These are phyloP conservation scores for Dromococcyx pavoninus DNA, from an alignment of 2,797 vertebrate genomes.

Conservation along the genomic window DNA sequence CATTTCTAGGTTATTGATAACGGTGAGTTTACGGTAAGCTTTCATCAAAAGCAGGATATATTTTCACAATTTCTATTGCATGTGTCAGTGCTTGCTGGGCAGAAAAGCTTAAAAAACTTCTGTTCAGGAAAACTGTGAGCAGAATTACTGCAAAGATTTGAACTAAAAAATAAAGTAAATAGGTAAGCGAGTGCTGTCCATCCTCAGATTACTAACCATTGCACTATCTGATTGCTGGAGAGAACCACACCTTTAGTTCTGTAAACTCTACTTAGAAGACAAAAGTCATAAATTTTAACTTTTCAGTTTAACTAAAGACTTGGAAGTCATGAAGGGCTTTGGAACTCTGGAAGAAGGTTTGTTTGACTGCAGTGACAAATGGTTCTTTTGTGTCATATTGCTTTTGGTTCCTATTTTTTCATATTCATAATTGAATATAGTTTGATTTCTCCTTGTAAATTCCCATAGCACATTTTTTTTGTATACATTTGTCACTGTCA, in stretches of 20 bases:
- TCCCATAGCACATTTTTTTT: background rate
- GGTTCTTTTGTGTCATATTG: background rate
- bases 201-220: background rate
- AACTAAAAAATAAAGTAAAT: background rate
- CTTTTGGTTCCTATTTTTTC: background rate
- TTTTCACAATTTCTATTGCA: background rate
- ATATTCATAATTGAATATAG: background rate
- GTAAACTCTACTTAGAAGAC: background rate
- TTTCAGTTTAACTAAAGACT: background rate
- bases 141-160: background rate
- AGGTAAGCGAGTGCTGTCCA: background rate
- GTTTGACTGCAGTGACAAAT: background rate
- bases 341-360: background rate
- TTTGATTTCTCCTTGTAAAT: background rate
- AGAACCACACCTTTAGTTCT: background rate
- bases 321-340: background rate
- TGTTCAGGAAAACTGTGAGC: background rate
- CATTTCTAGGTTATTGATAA: background rate
- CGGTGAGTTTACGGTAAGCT: background rate
- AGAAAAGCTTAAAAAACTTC: background rate
- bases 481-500: background rate
- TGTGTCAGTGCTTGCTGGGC: background rate
- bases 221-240: background rate
- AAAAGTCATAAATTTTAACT: background rate
- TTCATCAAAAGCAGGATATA: background rate